A percentile compares a stretch with the other conserved stretches of the same genome.
Conservation (phyloP, 2,113 vertebrate species). For the Aspiorhynchus laticeps region DNA sequence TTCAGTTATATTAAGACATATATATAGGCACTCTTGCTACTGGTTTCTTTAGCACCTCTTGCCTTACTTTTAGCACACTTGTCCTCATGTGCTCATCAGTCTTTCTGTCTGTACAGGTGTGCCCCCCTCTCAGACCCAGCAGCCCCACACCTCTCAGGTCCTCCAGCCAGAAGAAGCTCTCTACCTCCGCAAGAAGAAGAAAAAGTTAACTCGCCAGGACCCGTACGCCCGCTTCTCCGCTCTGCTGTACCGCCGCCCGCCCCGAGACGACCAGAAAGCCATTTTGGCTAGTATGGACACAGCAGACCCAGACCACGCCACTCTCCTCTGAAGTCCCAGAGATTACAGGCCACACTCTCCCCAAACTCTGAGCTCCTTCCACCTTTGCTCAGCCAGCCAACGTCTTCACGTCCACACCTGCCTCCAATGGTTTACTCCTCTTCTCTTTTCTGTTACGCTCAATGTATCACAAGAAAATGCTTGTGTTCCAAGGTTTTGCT, state of each 20-base stretch:
- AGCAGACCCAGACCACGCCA: constrained; percentile 89
- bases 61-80: background rate
- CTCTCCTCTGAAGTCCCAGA: constrained; percentile 77
- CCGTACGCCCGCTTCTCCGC: constrained; percentile 93
- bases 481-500: constrained; percentile 71
- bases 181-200: constrained; percentile 99
- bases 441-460: constrained; percentile 16
- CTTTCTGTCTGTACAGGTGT: constrained; percentile 75
- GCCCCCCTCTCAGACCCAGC: constrained; percentile 98
- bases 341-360: constrained; percentile 51
- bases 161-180: constrained; percentile 96
- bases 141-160: constrained; percentile 96
- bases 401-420: constrained; percentile 43
- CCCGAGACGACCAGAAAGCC: constrained; percentile 91
- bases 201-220: constrained; percentile 88
- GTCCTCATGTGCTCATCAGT: background rate
- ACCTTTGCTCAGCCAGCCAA: constrained; percentile 61
- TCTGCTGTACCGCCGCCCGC: constrained; percentile 88
- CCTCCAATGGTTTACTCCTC: constrained; percentile 30
- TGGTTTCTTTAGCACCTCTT: background rate
- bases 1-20: background rate
- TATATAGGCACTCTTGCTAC: background rate
- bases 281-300: constrained; percentile 95
- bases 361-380: constrained; percentile 59
- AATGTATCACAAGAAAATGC: constrained; percentile 24